Conservation (phyloP, 2,888 invertebrate species). For the Tipula unca region DNA sequence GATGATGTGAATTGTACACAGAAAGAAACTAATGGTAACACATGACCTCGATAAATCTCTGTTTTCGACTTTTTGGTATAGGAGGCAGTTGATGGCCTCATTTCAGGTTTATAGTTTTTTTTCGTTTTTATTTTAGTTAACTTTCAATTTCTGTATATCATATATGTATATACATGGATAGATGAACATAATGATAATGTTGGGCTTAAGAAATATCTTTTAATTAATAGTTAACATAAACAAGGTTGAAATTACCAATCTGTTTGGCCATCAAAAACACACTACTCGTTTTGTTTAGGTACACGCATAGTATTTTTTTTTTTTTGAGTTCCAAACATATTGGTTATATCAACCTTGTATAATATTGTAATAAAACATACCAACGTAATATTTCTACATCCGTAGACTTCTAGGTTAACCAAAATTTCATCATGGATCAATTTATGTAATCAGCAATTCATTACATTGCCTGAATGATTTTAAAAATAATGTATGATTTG, state of each 20-base stretch:
- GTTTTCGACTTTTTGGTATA: neutral
- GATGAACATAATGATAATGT: neutral
- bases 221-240: neutral
- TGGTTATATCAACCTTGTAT: too few species aligned
- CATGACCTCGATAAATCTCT: neutral
- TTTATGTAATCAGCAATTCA: neutral
- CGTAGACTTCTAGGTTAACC: neutral
- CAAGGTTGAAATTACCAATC: too few species aligned
- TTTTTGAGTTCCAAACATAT: too few species aligned
- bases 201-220: neutral
- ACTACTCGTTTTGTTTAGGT: too few species aligned
- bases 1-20: neutral
- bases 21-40: neutral
- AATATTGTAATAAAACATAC: too few species aligned
- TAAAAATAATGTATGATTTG: too few species aligned
- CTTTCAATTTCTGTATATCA: neutral
- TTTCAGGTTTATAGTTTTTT: neutral
- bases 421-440: neutral
- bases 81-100: neutral
- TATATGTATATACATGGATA: too few species aligned
- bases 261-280: too few species aligned
- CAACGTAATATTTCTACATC: too few species aligned
- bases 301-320: too few species aligned
- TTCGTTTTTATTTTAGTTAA: neutral
- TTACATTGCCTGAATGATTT: too few species aligned